Evolutionary conservation across 1,140 invertebrate species (phyloP), one percentile per base, ranked within the genome.

Genomic region (Hydropsyche tenuis): DNA sequence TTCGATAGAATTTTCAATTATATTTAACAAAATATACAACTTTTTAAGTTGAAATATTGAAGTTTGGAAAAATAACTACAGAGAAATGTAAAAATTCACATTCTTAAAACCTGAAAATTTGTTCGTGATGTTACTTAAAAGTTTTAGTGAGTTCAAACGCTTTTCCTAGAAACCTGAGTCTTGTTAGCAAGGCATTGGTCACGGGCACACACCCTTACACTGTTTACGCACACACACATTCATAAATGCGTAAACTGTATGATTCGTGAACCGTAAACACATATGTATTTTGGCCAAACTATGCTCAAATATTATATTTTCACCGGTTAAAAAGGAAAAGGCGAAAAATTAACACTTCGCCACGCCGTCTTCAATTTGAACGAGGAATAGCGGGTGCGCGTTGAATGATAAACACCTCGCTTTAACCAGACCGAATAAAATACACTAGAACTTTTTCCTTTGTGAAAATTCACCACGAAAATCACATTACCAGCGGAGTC

Each of bases 181-280:
- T 70, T 70, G 68, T 70, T 70, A 70, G 68, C 48, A 23, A 70
- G 51, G 56, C 48, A 42, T 56, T 42, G 68, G 68, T 70, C 68
- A 68, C 65, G 65, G 22, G 12, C 20, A n/a, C 43, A 37, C 68
- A 70, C 68, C 65, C 48, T 25, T 45, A 70, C 48, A 16, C 56
- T 70, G 56, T 56, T 70, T 46, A 56, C 68, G 18, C 43, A 68
- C 48, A 56, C 23, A 25, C 11, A 25, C 11, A 20, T 25, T 12
- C 23, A n/a, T n/a, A 11, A 37, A 37, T 23, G 22, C 22, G 56
- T 14, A 60, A 23, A 48, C 14, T 60, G 20, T 48, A 3, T 48
- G 45, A 37, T 48, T 25, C 65, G 65, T 48, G 45, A 43, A 46
- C 65, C n/a, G 23, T 27, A 22, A 46, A 64, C 62, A 22, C 23